Base-by-base conservation (phyloP, 1,140 invertebrate genomes). In the Euwallacea similis region DNA sequence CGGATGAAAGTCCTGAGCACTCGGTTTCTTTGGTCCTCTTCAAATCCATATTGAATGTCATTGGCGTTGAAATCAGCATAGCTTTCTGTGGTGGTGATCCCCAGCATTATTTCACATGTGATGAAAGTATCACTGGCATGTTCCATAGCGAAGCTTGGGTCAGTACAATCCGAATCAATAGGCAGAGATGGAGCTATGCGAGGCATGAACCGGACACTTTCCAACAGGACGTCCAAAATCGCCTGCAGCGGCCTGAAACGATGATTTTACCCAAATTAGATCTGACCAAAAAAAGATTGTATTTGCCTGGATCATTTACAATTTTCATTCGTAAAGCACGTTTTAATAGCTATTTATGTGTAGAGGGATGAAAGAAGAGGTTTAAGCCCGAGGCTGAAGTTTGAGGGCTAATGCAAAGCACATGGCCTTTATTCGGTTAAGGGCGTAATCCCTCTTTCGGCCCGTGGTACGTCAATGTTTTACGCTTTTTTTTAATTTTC, bases 1-100 rank as follows among this genome's bases (percentile, higher is more conserved):
- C 94, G 85, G 42, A 93, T 89, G 81, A 95, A 91, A 7, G 94
- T 96, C 43, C 93, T 86, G 33, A 91, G 82, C 61, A 92, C 85
- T 11, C 89, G 85, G 75, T 91, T 90, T 54, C 90, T 84, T 73
- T 91, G 88, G 72, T 91, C 89, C 69, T 91, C 89, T 75, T 92
- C 91, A 76, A 93, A 90, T 7, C 91, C 91, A 78, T 89, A 89
- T 71, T 90, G 86, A 7, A 93, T 89, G 69, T 92, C 91, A 59
- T 89, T 87, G 59, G 88, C 88, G 81, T 85, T 91, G 79, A 93
- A 91, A 76, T 90, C 90, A 74, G 88, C 85, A 76, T 90, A 91
- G 76, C 90, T 90, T 81, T 93, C 91, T 2, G 89, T 91, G 0
- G 89, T 91, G 0, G 89, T 85, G 4, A 90, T 87, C 4, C 90